Evolutionary conservation across 1,140 invertebrate species (phyloP).

Genomic region (Maniola jurtina): DNA sequence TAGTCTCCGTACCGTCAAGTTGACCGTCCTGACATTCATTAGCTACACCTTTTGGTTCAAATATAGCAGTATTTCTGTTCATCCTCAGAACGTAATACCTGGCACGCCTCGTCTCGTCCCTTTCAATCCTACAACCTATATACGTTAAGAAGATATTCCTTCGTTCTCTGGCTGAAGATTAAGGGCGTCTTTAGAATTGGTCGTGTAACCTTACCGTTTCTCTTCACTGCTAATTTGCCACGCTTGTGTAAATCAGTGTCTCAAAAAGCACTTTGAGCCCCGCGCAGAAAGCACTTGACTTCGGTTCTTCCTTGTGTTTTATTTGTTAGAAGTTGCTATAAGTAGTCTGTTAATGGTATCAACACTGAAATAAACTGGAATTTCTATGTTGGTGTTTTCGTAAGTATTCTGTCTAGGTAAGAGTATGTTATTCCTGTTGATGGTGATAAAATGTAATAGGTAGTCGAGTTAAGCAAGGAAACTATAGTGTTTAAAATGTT

Average conservation of each 20-base stretch:
- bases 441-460: background rate
- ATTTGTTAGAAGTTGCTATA: conserved; percentile 36
- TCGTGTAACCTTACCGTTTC: conserved; percentile 9
- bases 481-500: no score
- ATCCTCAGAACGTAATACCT: conserved; percentile 45
- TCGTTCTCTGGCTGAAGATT: conserved; percentile 9
- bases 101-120: conserved; percentile 47
- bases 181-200: conserved; percentile 30
- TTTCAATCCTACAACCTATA: conserved; percentile 39
- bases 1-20: conserved; percentile 29
- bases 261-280: conserved; percentile 23
- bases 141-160: conserved; percentile 29
- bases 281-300: conserved; percentile 16
- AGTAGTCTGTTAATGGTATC: conserved; percentile 51
- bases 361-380: conserved; percentile 56
- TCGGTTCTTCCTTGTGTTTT: conserved; percentile 26
- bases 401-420: background rate
- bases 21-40: conserved; percentile 38
- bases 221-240: conserved; percentile 13
- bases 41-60: conserved; percentile 23
- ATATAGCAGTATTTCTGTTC: conserved; percentile 37
- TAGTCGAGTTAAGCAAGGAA: no score
- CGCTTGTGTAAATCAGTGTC: conserved; percentile 26
- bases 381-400: conserved; percentile 42
- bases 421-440: background rate